Percentiles rank a stretch among this genome's conserved stretches.
These are phyloP conservation scores for Noctuana brunneofusca DNA, from an alignment of 2,888 invertebrate genomes.

Conservation along the genomic window DNA sequence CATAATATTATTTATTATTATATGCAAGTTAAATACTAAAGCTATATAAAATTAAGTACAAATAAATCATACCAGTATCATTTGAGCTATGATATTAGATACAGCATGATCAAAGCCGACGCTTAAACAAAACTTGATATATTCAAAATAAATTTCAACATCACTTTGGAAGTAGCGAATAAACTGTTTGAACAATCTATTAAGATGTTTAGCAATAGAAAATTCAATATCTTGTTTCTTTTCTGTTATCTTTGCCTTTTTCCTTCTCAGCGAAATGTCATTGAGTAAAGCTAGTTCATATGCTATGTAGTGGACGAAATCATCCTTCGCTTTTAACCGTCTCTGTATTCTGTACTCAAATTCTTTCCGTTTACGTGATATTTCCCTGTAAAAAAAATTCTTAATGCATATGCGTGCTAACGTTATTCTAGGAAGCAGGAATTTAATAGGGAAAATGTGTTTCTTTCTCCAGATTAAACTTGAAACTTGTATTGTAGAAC, in stretches of 20 bases:
- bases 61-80: slow-evolving; percentile 79
- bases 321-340: slow-evolving; percentile 86
- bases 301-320: slow-evolving; percentile 87
- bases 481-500: no score
- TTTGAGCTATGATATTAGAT: slow-evolving; percentile 82
- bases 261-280: slow-evolving; percentile 84
- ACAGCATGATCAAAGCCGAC: slow-evolving; percentile 82
- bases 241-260: slow-evolving; percentile 79
- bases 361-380: slow-evolving; percentile 86
- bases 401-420: no score
- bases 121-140: slow-evolving; percentile 90
- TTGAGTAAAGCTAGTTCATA: slow-evolving; percentile 87
- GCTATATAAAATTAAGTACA: neutral
- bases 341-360: slow-evolving; percentile 89
- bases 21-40: neutral
- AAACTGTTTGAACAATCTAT: slow-evolving; percentile 88
- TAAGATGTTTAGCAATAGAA: slow-evolving; percentile 87
- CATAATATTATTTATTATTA: neutral
- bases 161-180: slow-evolving; percentile 87
- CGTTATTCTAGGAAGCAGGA: no score
- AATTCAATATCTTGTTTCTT: slow-evolving; percentile 87
- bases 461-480: no score
- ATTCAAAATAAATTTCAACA: slow-evolving; percentile 88
- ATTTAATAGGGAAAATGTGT: no score
- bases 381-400: slow-evolving; percentile 75